These are phyloP conservation scores for Temnothorax nylanderi DNA, from an alignment of 1,140 invertebrate species.

Conservation along the genomic window DNA sequence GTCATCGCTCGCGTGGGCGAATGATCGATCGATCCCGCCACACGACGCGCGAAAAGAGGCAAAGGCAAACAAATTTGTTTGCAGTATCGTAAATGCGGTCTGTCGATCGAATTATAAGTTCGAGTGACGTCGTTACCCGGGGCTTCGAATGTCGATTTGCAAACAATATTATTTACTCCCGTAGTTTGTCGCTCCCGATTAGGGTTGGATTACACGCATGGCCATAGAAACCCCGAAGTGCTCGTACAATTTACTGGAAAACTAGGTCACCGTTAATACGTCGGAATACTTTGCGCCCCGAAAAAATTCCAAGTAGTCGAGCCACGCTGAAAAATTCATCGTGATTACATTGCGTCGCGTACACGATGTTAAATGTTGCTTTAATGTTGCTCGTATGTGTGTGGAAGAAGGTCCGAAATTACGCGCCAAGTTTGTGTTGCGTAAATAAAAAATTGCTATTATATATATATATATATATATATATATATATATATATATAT, in stretches of 20 bases:
- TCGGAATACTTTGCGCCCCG: constrained; percentile 48
- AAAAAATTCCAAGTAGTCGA: constrained; percentile 41
- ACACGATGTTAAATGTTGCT: background rate
- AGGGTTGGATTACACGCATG: constrained; percentile 68
- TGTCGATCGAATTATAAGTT: constrained; percentile 55
- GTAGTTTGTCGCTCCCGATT: constrained; percentile 54
- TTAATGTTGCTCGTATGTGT: background rate
- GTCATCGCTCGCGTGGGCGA: background rate
- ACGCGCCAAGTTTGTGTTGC: background rate
- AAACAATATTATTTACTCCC: constrained; percentile 58
- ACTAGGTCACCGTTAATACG: constrained; percentile 63
- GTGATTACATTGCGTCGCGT: background rate
- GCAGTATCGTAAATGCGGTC: constrained; percentile 24
- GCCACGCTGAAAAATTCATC: constrained; percentile 25
- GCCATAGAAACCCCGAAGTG: constrained; percentile 65
- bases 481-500: too few species aligned
- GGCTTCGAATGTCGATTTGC: constrained; percentile 71
- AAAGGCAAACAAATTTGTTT: constrained; percentile 25
- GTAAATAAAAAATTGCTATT: background rate
- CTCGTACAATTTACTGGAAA: constrained; percentile 66
- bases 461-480: too few species aligned
- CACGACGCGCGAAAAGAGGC: background rate
- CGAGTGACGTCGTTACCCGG: constrained; percentile 20
- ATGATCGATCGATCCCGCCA: constrained; percentile 1
- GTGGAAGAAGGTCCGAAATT: background rate